phyloP scores from a whole-genome alignment of 2,888 invertebrate genomes.

The Tethea ocularis region DNA sequence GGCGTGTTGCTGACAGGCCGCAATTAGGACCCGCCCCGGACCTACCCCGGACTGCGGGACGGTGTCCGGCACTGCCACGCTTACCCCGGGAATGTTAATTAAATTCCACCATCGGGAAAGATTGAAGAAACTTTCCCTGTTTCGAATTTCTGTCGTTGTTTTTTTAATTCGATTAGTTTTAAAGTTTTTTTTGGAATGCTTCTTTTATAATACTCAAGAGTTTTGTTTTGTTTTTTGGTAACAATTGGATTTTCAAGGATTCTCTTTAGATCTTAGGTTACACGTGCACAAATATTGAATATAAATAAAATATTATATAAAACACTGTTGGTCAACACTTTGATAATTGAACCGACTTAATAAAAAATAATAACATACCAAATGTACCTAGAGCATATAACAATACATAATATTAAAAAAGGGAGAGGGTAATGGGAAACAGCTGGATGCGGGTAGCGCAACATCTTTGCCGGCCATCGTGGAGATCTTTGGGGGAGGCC shows the following conservation, averaged over 20 bases:
- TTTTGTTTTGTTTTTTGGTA: background rate
- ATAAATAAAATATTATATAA: no score
- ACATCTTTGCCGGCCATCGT: no score
- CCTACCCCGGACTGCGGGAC: slow-evolving; percentile 20
- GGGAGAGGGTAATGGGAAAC: no score
- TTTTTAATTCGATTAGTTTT: slow-evolving; percentile 53
- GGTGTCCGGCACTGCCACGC: slow-evolving; percentile 45
- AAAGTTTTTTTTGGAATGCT: slow-evolving; percentile 31
- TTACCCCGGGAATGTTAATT: slow-evolving; percentile 64
- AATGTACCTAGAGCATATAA: no score
- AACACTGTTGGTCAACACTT: no score
- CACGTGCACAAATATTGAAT: no score
- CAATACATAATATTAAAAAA: no score
- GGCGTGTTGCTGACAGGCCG: slow-evolving; percentile 61
- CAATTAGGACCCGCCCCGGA: slow-evolving; percentile 55
- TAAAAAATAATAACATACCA: no score
- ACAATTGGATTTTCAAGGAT: no score
- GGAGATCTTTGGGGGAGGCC: no score
- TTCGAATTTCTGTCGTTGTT: slow-evolving; percentile 47
- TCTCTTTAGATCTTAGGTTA: slow-evolving; percentile 14
- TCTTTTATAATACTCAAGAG: slow-evolving; percentile 29
- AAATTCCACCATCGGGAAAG: slow-evolving; percentile 59
- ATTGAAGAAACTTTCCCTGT: slow-evolving; percentile 56
- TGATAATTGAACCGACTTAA: no score
- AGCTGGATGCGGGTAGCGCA: no score